Base-by-base conservation (phyloP, 2,888 invertebrate genomes). In the Pandemis corylana region DNA sequence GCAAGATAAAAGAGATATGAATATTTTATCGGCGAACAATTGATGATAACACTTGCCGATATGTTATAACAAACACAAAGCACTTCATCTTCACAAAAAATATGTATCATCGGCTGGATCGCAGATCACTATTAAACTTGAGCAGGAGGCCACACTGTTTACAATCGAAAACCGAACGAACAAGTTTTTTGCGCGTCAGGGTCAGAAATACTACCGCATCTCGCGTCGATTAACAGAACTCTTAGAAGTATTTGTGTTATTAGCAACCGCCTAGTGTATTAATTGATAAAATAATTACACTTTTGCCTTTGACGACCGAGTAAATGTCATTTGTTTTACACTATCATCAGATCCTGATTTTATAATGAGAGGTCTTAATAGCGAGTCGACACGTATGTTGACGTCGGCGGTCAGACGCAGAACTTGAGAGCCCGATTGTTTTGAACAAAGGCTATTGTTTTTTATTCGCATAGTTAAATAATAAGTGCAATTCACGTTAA, bases 371-470 rank as follows among this genome's bases (percentile, higher is more conserved):
- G 61, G 67, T 75, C 67, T 75, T 71, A 67, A 75, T 67, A 66
- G 46, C 61, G 70, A 62, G 66, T 41, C 70, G 62, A 75, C 66
- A 88, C 88, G 85, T 87, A 84, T 84, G 86, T 81, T 81, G 82
- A 63, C 67, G 71, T 78, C 85, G 86, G 79, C 85, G 87, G 87
- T 86, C 86, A 86, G 83, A 83, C 80, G 84, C 89, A 90, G 89
- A 91, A 88, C 85, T 89, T 87, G 84, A 86, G 84, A 81, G 82
- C 82, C 78, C 84, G 81, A 88, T 88, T 90, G 86, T 85, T 87
- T 82, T 84, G 84, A 92, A 93, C 93, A 93, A 91, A 92, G 89
- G 87, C 92, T 81, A 92, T 93, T 93, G 93, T 93, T 91, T 88
- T 90, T 90, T 85, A 87, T 90, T 90, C 90, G 86, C 90, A 88